A percentile compares a stretch with the other conserved stretches of the same genome.
phyloP scores from a whole-genome alignment of 2,113 vertebrate genomes.

The Calyptommatus sinebrachiatus region DNA sequence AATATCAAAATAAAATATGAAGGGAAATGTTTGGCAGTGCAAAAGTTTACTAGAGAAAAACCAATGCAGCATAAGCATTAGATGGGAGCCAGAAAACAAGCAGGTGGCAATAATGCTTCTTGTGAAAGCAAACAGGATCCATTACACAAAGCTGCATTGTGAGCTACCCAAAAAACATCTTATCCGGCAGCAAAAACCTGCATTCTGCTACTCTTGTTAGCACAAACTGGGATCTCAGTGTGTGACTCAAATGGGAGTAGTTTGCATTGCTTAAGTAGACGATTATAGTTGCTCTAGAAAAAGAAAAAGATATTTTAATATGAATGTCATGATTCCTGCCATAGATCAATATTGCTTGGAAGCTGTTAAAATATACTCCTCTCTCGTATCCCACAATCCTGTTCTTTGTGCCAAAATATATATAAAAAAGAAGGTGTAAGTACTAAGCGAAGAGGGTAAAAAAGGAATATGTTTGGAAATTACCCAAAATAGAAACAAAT shows the following conservation, averaged over 20 bases:
- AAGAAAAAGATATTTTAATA: background rate
- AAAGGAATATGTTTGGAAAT: background rate
- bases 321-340: background rate
- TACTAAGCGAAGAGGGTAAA: background rate
- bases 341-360: background rate
- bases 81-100: conserved; percentile 25
- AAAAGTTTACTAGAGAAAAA: conserved; percentile 27
- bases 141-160: conserved; percentile 13
- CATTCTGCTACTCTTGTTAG: background rate
- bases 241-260: background rate
- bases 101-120: background rate
- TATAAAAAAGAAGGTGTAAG: background rate
- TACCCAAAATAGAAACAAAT: background rate
- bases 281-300: background rate
- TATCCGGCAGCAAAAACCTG: background rate
- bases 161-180: background rate
- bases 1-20: background rate
- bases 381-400: rapidly evolving
- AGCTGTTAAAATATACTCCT: background rate
- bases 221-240: background rate
- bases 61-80: background rate
- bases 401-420: background rate
- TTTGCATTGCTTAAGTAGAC: background rate
- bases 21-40: background rate
- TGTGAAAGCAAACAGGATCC: background rate